These are phyloP conservation scores for Liparis tanakae DNA, from an alignment of 2,797 vertebrate species.

Conservation along the genomic window DNA sequence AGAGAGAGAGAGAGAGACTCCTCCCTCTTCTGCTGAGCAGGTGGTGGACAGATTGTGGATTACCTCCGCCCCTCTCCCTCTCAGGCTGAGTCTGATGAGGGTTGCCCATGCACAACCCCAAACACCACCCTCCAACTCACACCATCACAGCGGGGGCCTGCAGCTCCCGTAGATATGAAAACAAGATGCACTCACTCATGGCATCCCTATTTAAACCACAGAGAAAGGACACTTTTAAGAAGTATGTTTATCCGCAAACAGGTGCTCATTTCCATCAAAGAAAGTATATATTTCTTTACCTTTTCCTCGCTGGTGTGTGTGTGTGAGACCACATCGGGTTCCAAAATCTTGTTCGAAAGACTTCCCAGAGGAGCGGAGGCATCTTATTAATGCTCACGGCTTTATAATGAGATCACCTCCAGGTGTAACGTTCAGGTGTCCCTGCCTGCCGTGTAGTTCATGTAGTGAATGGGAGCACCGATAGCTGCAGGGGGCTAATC, in stretches of 20 bases:
- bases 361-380: background rate
- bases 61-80: conserved; percentile 30
- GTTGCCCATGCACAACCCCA: conserved; percentile 17
- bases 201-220: conserved; percentile 4
- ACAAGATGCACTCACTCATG: conserved; percentile 29
- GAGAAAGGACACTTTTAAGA: background rate
- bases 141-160: conserved; percentile 43
- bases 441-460: background rate
- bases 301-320: background rate
- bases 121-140: conserved; percentile 17
- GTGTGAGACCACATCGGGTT: background rate
- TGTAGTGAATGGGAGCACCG: conserved; percentile 8
- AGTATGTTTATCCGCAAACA: background rate
- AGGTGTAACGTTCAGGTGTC: background rate
- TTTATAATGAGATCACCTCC: background rate
- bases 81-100: conserved; percentile 43
- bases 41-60: conserved; percentile 73
- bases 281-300: background rate
- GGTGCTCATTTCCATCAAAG: background rate
- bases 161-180: conserved; percentile 27
- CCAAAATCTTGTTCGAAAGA: background rate
- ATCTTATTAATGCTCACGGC: background rate
- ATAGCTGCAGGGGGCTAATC: conserved; percentile 13
- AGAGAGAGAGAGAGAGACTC: conserved; percentile 23
- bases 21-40: conserved; percentile 54